Conservation (phyloP, 2,888 invertebrate genomes). For the Mythimna vitellina region DNA sequence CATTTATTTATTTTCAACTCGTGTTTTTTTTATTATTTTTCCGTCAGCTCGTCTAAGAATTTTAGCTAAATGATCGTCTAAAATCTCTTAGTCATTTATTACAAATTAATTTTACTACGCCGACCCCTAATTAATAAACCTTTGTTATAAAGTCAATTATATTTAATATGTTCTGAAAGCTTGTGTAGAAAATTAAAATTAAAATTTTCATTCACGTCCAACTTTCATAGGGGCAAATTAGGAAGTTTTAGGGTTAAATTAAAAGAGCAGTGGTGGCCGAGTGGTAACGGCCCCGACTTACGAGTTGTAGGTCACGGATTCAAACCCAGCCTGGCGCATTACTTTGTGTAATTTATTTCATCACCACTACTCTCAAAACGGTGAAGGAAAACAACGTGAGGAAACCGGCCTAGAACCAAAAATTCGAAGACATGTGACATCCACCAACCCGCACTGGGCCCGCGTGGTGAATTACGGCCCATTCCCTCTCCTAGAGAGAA, state of each 20-base stretch:
- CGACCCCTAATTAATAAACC: conserved; percentile 17
- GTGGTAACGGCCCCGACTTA: too few species aligned
- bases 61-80: background rate
- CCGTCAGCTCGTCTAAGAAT: background rate
- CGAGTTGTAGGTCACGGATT: too few species aligned
- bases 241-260: conserved; percentile 17
- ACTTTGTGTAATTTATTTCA: too few species aligned
- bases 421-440: too few species aligned
- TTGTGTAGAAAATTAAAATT: conserved; percentile 21
- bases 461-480: too few species aligned
- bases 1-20: background rate
- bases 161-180: conserved; percentile 31
- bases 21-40: background rate
- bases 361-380: too few species aligned
- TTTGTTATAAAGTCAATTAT: conserved; percentile 23
- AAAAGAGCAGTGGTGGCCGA: too few species aligned
- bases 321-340: too few species aligned
- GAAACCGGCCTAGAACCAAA: too few species aligned
- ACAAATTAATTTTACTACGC: conserved; percentile 8
- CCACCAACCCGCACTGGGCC: too few species aligned
- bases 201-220: conserved; percentile 26
- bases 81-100: conserved; percentile 1
- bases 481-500: too few species aligned
- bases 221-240: conserved; percentile 40
- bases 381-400: too few species aligned